phyloP scores from a whole-genome alignment of 64 coral and sea anemone genomes.

The Dendronephthya gigantea region DNA sequence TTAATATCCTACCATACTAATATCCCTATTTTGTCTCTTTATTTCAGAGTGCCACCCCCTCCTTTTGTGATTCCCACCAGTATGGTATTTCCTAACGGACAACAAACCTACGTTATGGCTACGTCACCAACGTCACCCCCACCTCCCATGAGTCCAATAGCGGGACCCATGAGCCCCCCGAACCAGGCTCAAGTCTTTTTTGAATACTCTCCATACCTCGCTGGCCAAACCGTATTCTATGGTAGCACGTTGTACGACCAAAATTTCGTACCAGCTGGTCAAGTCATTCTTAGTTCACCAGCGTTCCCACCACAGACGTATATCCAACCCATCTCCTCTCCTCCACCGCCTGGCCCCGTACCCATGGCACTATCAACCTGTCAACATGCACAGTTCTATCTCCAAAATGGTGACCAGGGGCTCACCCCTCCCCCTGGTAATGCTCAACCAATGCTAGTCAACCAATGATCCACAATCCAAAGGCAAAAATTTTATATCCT shows the following conservation, averaged over 20 bases:
- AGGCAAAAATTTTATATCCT: background rate
- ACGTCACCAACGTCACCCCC: background rate
- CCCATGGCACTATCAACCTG: background rate
- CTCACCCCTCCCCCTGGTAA: background rate
- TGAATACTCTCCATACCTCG: background rate
- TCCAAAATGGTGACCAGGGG: background rate
- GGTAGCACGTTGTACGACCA: background rate
- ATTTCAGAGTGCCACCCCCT: background rate
- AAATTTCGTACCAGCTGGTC: slow-evolving; percentile 14
- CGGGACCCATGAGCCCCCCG: background rate
- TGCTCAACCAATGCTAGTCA: background rate
- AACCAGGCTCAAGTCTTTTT: background rate
- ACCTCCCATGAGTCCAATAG: background rate
- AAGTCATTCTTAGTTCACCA: background rate
- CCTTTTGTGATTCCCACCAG: slow-evolving; percentile 10
- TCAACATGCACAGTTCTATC: background rate
- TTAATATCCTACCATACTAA: background rate
- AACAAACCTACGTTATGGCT: background rate
- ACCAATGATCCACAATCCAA: background rate
- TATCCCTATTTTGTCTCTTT: background rate
- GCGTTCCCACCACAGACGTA: background rate
- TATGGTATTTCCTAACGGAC: slow-evolving; percentile 14
- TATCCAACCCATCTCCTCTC: background rate
- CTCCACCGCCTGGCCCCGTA: background rate
- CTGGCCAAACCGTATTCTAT: background rate